phyloP scores from a whole-genome alignment of 2,113 vertebrate genomes.

The Silurus glanis region DNA sequence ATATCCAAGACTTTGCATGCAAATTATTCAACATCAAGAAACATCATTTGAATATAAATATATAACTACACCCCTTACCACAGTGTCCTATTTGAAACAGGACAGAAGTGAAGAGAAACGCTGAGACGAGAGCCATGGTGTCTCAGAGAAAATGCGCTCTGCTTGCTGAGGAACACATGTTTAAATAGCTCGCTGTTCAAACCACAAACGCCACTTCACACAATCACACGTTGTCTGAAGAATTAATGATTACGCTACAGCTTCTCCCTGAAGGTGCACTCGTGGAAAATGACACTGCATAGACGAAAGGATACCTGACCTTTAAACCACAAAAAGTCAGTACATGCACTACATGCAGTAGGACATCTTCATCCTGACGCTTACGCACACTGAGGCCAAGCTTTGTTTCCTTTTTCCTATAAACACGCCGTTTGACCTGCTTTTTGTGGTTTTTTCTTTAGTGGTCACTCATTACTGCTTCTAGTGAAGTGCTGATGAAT shows the following conservation, averaged over 20 bases:
- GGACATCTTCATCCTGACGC: too few species aligned
- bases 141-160: not conserved
- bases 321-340: too few species aligned
- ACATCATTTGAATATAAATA: too few species aligned
- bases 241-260: not conserved
- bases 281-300: not conserved
- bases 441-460: not conserved
- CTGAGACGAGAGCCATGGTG: conserved; percentile 29
- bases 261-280: too few species aligned
- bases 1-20: not conserved
- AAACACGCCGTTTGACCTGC: not conserved
- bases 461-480: too few species aligned
- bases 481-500: too few species aligned
- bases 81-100: conserved; percentile 10
- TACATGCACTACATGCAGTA: too few species aligned
- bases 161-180: not conserved
- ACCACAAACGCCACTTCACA: not conserved
- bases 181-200: not conserved
- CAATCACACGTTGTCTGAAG: not conserved
- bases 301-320: not conserved
- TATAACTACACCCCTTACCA: conserved; percentile 23
- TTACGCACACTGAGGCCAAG: too few species aligned
- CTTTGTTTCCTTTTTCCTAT: not conserved
- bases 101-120: conserved; percentile 23
- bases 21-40: not conserved